Base-by-base conservation (phyloP, 2,113 vertebrate species). In the Anthoscopus minutus region DNA sequence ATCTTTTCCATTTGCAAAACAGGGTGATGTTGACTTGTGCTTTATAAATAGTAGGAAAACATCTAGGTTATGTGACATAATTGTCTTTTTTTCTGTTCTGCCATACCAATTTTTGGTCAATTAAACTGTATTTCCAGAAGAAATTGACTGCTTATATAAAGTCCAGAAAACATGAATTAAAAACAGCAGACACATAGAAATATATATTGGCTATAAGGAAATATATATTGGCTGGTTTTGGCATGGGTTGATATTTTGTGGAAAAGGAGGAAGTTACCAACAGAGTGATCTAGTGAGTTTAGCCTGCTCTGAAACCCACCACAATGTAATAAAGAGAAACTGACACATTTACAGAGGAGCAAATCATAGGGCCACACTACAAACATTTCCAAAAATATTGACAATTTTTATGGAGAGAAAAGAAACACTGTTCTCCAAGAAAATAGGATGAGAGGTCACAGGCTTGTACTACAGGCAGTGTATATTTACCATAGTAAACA, bases 21-120 rank as follows among this genome's bases (percentile, higher is more conserved):
- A 1, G 3, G 1, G 1, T 5, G 1, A 4, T 80, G 19, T 8
- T 40, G 27, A 60, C 16, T 30, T 47, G 15, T 20, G 3, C 0
- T 70, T 92, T 65, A n/a, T n/a, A 51, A 81, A 18, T 12, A 37
- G 18, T 20, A 30, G 27, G 11, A 54, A 74, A 86, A 23, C 2
- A 42, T 9, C 9, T 13, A 8, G 6, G 4, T 11, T 30, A 27
- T 31, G 5, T 13, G 35, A 94, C 86, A 45, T 30, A 19, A 15
- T 16, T 15, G 30, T 40, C 1, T 25, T 50, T 25, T 44, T 38
- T 47, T 37, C 19, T 40, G 1, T 64, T 77, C 17, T 40, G 5
- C 6, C 13, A 38, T 2, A 8, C 24, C 72, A 53, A 11, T 9
- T 19, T 88, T 89, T 50, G 3, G 18, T 30, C 0, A 0, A 45